These are phyloP conservation scores for Syritta pipiens DNA, from an alignment of 2,888 invertebrate species.

Conservation along the genomic window DNA sequence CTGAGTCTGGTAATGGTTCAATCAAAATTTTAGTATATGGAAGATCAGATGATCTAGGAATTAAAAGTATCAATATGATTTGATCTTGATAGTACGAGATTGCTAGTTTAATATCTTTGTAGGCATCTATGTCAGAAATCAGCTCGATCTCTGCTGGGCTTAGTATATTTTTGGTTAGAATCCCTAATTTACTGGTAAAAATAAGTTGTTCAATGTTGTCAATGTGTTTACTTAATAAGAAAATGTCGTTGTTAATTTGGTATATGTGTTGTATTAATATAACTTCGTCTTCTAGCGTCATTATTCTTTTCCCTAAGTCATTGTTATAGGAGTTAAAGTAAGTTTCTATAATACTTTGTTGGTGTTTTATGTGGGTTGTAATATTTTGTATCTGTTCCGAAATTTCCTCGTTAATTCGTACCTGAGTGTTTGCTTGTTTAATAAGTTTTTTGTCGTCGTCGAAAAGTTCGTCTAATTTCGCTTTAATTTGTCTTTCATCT, in stretches of 20 bases:
- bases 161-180: conserved; percentile 32
- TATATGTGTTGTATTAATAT: conserved; percentile 20
- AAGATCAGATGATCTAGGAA: conserved; percentile 6
- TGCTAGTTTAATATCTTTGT: conserved; percentile 1
- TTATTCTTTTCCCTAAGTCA: conserved; percentile 44
- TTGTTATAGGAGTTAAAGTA: conserved; percentile 57
- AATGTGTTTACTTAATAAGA: conserved; percentile 17
- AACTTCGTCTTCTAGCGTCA: conserved; percentile 28
- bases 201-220: conserved; percentile 27
- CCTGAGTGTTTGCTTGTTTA: not conserved
- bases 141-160: conserved; percentile 9
- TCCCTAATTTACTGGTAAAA: conserved; percentile 21
- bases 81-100: conserved; percentile 2
- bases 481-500: conserved; percentile 6
- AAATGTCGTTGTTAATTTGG: conserved; percentile 33
- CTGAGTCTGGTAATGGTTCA: conserved; percentile 3
- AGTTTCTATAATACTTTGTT: conserved; percentile 56
- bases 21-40: too few species aligned
- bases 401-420: conserved; percentile 31
- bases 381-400: conserved; percentile 65
- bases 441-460: not conserved
- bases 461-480: not conserved
- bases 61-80: conserved; percentile 32
- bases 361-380: conserved; percentile 62
- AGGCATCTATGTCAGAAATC: conserved; percentile 4